phyloP scores from a whole-genome alignment of 2,113 vertebrate species.

The Corythoichthys haematopterus region DNA sequence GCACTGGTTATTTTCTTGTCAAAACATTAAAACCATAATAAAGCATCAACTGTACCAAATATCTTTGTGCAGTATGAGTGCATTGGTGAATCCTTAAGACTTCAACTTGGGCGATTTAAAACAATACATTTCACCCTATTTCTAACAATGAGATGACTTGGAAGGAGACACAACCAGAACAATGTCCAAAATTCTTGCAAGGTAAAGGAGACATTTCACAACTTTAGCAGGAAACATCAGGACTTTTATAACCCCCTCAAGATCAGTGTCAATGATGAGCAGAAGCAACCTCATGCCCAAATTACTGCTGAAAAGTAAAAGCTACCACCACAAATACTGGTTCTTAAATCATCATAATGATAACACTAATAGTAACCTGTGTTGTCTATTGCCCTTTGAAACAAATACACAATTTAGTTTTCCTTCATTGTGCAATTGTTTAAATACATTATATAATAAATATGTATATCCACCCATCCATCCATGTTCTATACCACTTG shows the following conservation, averaged over 20 bases:
- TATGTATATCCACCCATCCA: neutral
- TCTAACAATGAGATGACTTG: conserved; percentile 1
- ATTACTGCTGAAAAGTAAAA: neutral
- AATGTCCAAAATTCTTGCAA: neutral
- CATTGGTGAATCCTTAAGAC: neutral
- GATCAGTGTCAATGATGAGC: neutral
- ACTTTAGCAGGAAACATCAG: conserved; percentile 1
- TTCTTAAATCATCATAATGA: neutral
- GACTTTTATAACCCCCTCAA: neutral
- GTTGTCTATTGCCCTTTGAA: neutral
- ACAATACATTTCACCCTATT: neutral
- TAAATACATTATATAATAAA: neutral
- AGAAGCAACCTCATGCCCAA: neutral
- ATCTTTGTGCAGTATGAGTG: neutral
- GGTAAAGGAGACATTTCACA: neutral
- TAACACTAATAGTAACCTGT: neutral
- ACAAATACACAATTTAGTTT: neutral
- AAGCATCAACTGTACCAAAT: neutral
- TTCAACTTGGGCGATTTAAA: neutral
- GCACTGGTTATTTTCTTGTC: neutral
- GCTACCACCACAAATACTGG: too few relatives aligned
- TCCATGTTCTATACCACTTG: neutral
- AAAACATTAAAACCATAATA: neutral
- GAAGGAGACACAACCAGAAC: conserved; percentile 1
- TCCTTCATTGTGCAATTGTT: neutral